Evolutionary conservation across 2,888 invertebrate species (phyloP).

Genomic region (Pedicia rivosa): DNA sequence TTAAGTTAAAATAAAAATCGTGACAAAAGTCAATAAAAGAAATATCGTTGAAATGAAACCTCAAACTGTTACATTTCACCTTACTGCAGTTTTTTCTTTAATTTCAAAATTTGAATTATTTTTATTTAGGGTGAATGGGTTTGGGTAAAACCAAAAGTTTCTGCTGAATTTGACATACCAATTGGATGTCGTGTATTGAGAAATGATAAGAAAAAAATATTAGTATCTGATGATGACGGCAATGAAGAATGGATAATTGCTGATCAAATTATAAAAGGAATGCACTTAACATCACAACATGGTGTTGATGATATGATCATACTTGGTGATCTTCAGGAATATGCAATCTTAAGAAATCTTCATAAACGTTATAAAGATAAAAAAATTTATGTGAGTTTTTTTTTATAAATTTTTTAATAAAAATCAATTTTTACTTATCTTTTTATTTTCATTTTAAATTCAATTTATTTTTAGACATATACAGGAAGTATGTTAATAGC

Average conservation of each 20-base stretch:
- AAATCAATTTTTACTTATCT: background rate
- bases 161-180: slow-evolving; percentile 67
- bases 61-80: no score
- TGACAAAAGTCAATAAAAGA: no score
- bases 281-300: slow-evolving; percentile 61
- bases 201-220: slow-evolving; percentile 56
- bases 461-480: slow-evolving; percentile 55
- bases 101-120: no score
- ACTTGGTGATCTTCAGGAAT: slow-evolving; percentile 86
- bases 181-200: slow-evolving; percentile 70
- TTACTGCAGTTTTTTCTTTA: no score
- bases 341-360: slow-evolving; percentile 81
- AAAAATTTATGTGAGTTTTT: slow-evolving; percentile 70
- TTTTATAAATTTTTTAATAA: background rate
- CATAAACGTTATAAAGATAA: slow-evolving; percentile 76
- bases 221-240: slow-evolving; percentile 71
- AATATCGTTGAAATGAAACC: no score
- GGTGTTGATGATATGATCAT: slow-evolving; percentile 95
- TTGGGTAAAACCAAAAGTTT: slow-evolving; percentile 67
- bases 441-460: background rate
- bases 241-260: slow-evolving; percentile 45
- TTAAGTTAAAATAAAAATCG: no score
- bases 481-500: slow-evolving; percentile 91
- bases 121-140: slow-evolving; percentile 62
- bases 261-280: slow-evolving; percentile 45